Conservation (phyloP, 2,113 vertebrate species). For the Coregonus clupeaformis region DNA sequence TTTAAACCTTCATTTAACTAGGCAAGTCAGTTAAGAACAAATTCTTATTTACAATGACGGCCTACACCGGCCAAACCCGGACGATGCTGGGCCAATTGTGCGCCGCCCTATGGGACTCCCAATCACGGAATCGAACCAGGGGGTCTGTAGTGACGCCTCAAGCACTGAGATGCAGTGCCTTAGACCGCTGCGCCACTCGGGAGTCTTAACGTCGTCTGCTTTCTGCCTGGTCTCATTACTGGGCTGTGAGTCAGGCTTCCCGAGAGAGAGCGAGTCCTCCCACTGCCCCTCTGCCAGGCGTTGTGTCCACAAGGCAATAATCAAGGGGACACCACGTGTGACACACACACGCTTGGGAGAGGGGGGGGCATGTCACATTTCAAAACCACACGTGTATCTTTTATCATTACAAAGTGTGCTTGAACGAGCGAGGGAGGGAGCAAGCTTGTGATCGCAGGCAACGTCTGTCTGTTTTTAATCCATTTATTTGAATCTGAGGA, state of each 20-base stretch:
- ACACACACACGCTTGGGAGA: neutral
- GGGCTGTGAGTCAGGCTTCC: conserved; percentile 29
- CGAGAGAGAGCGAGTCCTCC: conserved; percentile 12
- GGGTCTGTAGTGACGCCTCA: too few relatives aligned
- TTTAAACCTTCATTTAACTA: too few relatives aligned
- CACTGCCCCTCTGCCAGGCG: conserved; percentile 7
- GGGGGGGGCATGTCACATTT: neutral
- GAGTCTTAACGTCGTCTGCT: neutral
- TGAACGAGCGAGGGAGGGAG: neutral
- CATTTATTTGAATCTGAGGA: conserved; percentile 34
- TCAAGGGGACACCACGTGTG: conserved; percentile 18
- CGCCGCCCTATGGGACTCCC: too few relatives aligned
- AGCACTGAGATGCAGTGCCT: too few relatives aligned
- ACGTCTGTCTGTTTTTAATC: conserved; percentile 47
- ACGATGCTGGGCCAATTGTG: too few relatives aligned
- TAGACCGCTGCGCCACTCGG: too few relatives aligned
- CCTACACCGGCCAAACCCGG: too few relatives aligned
- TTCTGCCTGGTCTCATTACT: conserved; percentile 14
- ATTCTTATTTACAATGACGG: too few relatives aligned
- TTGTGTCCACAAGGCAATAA: conserved; percentile 34
- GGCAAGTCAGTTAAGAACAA: too few relatives aligned
- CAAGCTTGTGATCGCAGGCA: conserved; percentile 4
- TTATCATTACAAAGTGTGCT: conserved; percentile 24
- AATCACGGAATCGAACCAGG: too few relatives aligned
- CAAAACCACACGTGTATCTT: conserved; percentile 8